Conservation (phyloP, 1,140 invertebrate genomes). For the Drosophila carrolli region DNA sequence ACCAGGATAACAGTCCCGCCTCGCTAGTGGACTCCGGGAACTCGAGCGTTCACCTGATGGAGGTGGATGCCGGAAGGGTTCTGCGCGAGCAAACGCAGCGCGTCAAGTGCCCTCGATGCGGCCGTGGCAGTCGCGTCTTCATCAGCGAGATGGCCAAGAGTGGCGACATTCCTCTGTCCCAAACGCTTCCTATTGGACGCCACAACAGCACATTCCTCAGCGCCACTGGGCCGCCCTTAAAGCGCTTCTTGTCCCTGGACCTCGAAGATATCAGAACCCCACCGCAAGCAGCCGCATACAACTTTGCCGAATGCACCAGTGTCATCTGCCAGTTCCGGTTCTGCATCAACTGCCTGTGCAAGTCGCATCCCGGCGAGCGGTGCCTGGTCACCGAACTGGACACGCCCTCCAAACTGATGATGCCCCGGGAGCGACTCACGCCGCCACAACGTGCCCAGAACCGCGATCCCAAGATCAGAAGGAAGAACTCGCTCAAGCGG, state of each 20-base stretch:
- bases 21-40: conserved; percentile 24
- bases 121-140: conserved; percentile 58
- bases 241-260: conserved; percentile 60
- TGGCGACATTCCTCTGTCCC: conserved; percentile 26
- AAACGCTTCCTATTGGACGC: conserved; percentile 49
- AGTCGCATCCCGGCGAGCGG: conserved; percentile 63
- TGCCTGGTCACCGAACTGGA: conserved; percentile 69
- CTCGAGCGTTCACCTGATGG: conserved; percentile 26
- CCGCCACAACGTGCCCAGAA: conserved; percentile 58
- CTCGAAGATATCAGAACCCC: conserved; percentile 28
- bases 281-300: conserved; percentile 11
- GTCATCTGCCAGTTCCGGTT: conserved; percentile 60
- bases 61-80: conserved; percentile 36
- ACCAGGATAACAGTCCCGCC: conserved; percentile 17
- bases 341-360: conserved; percentile 54
- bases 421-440: conserved; percentile 57
- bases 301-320: conserved; percentile 62
- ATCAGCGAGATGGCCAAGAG: conserved; percentile 17
- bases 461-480: conserved; percentile 56
- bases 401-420: conserved; percentile 69
- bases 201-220: conserved; percentile 6
- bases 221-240: conserved; percentile 10
- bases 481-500: conserved; percentile 69
- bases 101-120: conserved; percentile 70
- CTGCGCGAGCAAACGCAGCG: conserved; percentile 59